These are phyloP conservation scores for Zaprionus africanus DNA, from an alignment of 1,140 invertebrate species.

Conservation along the genomic window DNA sequence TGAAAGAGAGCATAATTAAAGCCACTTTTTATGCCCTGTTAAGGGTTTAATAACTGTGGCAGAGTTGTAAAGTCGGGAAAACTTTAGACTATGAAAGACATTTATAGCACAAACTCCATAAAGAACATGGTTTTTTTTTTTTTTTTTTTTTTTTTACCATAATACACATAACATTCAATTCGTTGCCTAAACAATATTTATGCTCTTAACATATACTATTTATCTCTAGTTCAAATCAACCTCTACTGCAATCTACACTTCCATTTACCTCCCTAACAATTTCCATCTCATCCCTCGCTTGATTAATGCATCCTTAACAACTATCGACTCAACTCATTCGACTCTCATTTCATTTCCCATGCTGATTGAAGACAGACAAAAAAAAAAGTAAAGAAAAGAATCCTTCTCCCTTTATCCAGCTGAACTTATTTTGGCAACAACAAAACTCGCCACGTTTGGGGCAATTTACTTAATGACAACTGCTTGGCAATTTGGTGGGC, in stretches of 20 bases:
- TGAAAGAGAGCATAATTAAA: too few species aligned
- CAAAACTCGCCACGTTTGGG: slow-evolving; percentile 28
- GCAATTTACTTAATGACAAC: slow-evolving; percentile 68
- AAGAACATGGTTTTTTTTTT: too few species aligned
- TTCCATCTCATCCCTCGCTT: not conserved
- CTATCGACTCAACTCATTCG: slow-evolving; percentile 11
- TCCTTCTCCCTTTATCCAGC: not conserved
- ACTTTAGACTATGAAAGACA: too few species aligned
- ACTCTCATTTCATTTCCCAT: slow-evolving; percentile 11
- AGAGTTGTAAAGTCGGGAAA: too few species aligned
- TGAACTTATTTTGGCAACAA: slow-evolving; percentile 21
- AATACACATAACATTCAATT: too few species aligned
- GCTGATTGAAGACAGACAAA: slow-evolving; percentile 20
- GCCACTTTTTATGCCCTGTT: too few species aligned
- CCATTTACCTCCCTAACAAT: not conserved
- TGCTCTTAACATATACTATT: too few species aligned
- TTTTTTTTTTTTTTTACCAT: too few species aligned
- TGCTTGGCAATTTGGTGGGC: slow-evolving; percentile 61
- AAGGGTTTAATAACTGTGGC: too few species aligned
- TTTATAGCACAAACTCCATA: too few species aligned
- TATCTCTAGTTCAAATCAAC: too few species aligned
- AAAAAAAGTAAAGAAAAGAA: not conserved
- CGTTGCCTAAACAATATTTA: too few species aligned
- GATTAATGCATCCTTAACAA: slow-evolving; percentile 4
- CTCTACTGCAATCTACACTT: not conserved